Conservation (phyloP, 2,113 vertebrate genomes). For the Chunga burmeisteri region DNA sequence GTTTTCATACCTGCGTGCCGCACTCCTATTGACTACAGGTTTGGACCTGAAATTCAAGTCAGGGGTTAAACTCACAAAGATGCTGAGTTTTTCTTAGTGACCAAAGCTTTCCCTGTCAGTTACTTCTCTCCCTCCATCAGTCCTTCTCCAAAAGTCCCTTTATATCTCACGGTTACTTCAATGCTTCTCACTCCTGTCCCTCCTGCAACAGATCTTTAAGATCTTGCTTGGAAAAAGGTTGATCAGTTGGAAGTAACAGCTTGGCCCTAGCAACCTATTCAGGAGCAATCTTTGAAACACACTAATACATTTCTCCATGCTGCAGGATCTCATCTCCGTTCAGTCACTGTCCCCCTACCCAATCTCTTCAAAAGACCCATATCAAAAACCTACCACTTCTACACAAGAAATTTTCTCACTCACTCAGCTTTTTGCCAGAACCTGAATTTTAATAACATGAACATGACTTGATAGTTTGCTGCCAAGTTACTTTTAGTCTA, state of each 20-base stretch:
- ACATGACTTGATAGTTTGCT: not conserved
- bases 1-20: not conserved
- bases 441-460: not conserved
- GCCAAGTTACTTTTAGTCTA: not conserved
- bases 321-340: fast-evolving
- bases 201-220: not conserved
- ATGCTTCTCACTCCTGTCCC: not conserved
- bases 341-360: not conserved
- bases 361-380: not conserved
- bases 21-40: not conserved
- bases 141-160: not conserved
- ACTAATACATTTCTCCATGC: fast-evolving
- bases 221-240: not conserved
- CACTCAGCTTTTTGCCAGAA: not conserved
- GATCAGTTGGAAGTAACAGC: not conserved
- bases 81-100: not conserved
- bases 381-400: not conserved
- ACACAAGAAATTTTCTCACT: not conserved
- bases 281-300: not conserved
- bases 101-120: not conserved
- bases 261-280: not conserved
- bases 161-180: not conserved
- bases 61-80: not conserved
- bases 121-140: not conserved
- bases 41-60: fast-evolving